These are phyloP conservation scores for Zaprionus africanus DNA, from an alignment of 1,140 invertebrate species.

Conservation along the genomic window DNA sequence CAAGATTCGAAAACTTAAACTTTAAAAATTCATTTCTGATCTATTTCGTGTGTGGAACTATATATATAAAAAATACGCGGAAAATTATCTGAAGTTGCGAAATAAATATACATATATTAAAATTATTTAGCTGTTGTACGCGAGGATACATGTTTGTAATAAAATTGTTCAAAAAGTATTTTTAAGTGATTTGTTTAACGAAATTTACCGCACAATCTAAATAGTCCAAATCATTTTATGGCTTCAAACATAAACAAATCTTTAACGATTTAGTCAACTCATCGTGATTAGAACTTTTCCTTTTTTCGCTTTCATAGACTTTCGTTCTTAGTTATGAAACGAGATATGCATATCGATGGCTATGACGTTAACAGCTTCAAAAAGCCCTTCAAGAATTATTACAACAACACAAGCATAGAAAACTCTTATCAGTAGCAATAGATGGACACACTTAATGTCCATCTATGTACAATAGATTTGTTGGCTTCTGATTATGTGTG, in stretches of 20 bases:
- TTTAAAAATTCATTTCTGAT: background rate
- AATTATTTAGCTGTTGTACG: background rate
- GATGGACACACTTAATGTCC: background rate
- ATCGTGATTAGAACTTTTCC: slow-evolving; percentile 17
- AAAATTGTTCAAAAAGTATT: background rate
- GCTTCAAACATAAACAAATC: slow-evolving; percentile 3
- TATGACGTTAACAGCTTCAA: slow-evolving; percentile 9
- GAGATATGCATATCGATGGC: background rate
- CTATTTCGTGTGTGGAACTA: background rate
- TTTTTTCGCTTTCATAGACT: background rate
- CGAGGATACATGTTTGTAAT: background rate
- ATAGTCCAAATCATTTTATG: slow-evolving; percentile 12
- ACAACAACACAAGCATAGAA: too few relatives aligned
- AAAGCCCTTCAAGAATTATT: slow-evolving; percentile 9
- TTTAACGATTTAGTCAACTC: slow-evolving; percentile 9
- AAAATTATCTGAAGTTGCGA: background rate
- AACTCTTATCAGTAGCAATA: slow-evolving; percentile 15
- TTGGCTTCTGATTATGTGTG: slow-evolving; percentile 10
- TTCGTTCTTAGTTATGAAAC: background rate
- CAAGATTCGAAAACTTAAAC: background rate
- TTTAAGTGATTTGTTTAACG: background rate
- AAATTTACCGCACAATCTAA: background rate
- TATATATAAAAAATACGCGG: too few relatives aligned
- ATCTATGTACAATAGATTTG: background rate
- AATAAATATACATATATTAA: background rate